phyloP scores from a whole-genome alignment of 2,888 invertebrate genomes.

The Dicranocentrus wangi region DNA sequence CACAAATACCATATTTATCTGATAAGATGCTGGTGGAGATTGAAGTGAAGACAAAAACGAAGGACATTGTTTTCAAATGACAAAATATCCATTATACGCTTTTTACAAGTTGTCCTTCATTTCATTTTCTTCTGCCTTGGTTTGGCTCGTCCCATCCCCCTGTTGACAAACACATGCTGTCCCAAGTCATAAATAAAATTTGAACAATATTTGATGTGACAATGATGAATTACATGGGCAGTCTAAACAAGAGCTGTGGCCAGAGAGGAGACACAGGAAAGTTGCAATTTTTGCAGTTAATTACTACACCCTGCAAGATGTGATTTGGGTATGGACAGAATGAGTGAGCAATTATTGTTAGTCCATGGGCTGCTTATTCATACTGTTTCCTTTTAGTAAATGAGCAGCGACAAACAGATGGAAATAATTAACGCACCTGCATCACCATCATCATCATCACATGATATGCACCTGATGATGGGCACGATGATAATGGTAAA shows the following conservation, averaged over 20 bases:
- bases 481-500: conserved; percentile 31
- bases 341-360: conserved; percentile 43
- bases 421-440: conserved; percentile 42
- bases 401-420: not conserved
- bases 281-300: conserved; percentile 1
- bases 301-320: not conserved
- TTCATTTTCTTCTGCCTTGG: not conserved
- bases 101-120: conserved; percentile 5
- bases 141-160: conserved; percentile 19
- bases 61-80: conserved; percentile 7
- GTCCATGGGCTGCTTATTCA: not conserved
- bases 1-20: conserved; percentile 13
- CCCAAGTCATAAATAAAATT: conserved; percentile 14
- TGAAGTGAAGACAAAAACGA: not conserved
- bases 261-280: not conserved
- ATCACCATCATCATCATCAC: not conserved
- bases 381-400: not conserved
- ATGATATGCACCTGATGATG: conserved; percentile 13
- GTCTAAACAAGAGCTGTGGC: not conserved
- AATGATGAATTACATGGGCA: conserved; percentile 28
- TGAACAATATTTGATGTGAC: conserved; percentile 38
- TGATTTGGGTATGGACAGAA: conserved; percentile 8
- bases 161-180: conserved; percentile 18
- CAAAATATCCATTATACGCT: not conserved
- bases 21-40: not conserved